These are phyloP conservation scores for Drosophila ironensis DNA, from an alignment of 1,140 invertebrate species.

Conservation along the genomic window DNA sequence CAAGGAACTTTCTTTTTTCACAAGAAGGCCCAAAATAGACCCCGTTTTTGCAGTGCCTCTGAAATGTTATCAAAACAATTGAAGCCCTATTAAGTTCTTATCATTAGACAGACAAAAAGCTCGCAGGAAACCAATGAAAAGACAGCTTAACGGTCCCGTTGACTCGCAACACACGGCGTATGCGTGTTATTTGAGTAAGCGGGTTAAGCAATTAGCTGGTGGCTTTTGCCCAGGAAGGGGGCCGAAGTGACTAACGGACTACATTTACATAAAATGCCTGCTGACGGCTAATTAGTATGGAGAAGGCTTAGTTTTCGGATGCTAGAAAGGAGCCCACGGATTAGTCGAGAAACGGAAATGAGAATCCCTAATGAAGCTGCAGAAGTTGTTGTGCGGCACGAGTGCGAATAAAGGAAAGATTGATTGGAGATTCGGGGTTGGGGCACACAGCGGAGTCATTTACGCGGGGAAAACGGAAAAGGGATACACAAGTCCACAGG, in stretches of 20 bases:
- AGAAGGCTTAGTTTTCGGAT: constrained; percentile 47
- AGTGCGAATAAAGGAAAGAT: constrained; percentile 29
- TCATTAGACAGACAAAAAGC: constrained; percentile 45
- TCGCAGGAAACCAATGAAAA: constrained; percentile 10
- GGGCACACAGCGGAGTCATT: constrained; percentile 3
- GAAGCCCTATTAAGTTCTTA: constrained; percentile 56
- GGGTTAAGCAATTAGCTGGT: constrained; percentile 53
- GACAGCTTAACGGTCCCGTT: constrained; percentile 27
- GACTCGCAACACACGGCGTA: constrained; percentile 37
- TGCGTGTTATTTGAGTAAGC: constrained; percentile 56
- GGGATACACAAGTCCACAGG: too few relatives aligned
- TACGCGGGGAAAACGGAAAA: neutral
- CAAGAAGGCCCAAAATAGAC: too few relatives aligned
- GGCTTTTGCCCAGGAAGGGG: neutral
- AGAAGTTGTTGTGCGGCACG: constrained; percentile 7
- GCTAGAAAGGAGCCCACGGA: neutral
- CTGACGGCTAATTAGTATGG: constrained; percentile 55
- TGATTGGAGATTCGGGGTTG: constrained; percentile 28
- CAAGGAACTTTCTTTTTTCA: too few relatives aligned
- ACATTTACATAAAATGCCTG: constrained; percentile 54
- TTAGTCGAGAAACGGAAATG: constrained; percentile 15
- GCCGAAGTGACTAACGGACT: constrained; percentile 37
- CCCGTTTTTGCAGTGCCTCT: neutral
- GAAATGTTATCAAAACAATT: constrained; percentile 53
- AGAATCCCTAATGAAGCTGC: constrained; percentile 39